Evolutionary conservation across 2,113 vertebrate species (phyloP).

Genomic region (Neotragus moschatus): DNA sequence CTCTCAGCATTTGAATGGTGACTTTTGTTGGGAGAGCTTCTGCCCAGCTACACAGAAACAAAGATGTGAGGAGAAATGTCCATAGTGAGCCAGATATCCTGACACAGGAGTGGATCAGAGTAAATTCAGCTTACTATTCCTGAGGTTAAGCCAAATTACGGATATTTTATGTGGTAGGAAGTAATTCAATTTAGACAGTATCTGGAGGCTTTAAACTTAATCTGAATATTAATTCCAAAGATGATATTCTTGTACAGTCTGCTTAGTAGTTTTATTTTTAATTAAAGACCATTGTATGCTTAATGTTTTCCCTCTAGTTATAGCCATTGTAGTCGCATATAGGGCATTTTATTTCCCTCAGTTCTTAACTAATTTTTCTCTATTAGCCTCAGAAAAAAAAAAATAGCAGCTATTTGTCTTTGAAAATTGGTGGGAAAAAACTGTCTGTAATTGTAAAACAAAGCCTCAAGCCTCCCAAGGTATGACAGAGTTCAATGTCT

Average conservation of each 20-base stretch:
- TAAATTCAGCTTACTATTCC: background rate
- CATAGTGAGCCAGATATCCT: background rate
- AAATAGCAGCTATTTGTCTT: background rate
- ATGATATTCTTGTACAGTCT: background rate
- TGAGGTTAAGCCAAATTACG: background rate
- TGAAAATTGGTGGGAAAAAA: background rate
- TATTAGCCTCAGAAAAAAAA: background rate
- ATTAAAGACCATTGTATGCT: conserved; percentile 28
- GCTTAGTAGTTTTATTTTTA: conserved; percentile 5
- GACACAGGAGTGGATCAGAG: background rate
- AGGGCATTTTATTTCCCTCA: background rate
- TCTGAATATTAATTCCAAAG: conserved; percentile 33
- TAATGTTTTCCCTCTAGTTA: conserved; percentile 20
- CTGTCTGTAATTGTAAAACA: background rate
- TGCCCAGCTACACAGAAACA: background rate
- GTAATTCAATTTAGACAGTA: background rate
- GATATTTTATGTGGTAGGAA: background rate
- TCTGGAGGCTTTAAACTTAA: background rate
- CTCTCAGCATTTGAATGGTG: background rate
- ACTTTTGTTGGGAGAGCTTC: background rate
- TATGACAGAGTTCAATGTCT: background rate
- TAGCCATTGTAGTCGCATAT: background rate
- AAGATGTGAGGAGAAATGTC: background rate
- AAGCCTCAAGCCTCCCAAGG: background rate
- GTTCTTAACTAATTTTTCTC: conserved; percentile 21